Percentiles rank a stretch among this genome's conserved stretches.
Evolutionary conservation across 1,140 invertebrate genomes (phyloP).

Genomic region (Zaprionus ghesquierei): DNA sequence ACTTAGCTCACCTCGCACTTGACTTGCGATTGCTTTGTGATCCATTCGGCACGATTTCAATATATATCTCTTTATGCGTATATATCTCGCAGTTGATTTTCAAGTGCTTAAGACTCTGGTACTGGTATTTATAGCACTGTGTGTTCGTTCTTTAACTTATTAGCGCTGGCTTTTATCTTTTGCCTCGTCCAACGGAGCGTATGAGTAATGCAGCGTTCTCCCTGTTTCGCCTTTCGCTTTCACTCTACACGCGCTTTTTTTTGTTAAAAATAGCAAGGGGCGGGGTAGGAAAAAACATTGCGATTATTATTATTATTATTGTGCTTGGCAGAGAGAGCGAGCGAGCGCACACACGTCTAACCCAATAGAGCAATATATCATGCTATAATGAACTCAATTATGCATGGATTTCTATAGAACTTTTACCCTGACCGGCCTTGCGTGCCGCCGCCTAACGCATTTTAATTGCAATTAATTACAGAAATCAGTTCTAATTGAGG

Average conservation of each 20-base stretch:
- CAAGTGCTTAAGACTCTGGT: slow-evolving; percentile 3
- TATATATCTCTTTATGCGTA: neutral
- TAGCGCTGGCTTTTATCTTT: slow-evolving; percentile 40
- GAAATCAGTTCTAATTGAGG: slow-evolving; percentile 57
- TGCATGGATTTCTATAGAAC: slow-evolving; percentile 41
- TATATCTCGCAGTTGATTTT: slow-evolving; percentile 16
- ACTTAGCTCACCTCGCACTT: slow-evolving; percentile 82
- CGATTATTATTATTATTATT: slow-evolving; percentile 40
- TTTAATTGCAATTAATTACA: slow-evolving; percentile 70
- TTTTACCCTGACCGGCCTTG: slow-evolving; percentile 16
- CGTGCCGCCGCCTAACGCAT: slow-evolving; percentile 6
- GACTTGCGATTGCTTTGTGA: slow-evolving; percentile 81
- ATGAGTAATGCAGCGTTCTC: slow-evolving; percentile 56
- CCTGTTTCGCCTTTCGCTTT: neutral
- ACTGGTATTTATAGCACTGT: slow-evolving; percentile 23
- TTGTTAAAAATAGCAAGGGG: slow-evolving; percentile 53
- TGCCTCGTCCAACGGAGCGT: slow-evolving; percentile 46
- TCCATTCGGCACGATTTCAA: slow-evolving; percentile 60
- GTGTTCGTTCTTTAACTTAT: slow-evolving; percentile 27
- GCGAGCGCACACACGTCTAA: neutral
- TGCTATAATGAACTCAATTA: slow-evolving; percentile 45
- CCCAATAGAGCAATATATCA: neutral
- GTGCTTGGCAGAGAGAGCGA: slow-evolving; percentile 32
- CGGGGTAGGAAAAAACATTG: slow-evolving; percentile 18
- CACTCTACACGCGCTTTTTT: slow-evolving; percentile 34